Percentiles rank a stretch among this genome's conserved stretches.
phyloP scores from a whole-genome alignment of 2,113 vertebrate species.

The Salvelinus namaycush region DNA sequence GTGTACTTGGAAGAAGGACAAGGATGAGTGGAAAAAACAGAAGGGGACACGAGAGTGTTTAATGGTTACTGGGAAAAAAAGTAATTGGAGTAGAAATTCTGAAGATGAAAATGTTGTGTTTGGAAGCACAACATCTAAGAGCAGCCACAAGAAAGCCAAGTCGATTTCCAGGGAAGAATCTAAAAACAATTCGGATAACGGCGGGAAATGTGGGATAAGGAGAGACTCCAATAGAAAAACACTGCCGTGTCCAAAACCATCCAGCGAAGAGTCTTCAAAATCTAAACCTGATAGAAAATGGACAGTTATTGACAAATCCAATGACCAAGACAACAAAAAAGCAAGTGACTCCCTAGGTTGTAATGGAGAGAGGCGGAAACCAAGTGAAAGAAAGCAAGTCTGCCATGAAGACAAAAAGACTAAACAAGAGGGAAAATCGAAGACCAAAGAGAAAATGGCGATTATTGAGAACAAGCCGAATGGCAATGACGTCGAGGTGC shows the following conservation, averaged over 20 bases:
- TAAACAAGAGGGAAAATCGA: conserved; percentile 19
- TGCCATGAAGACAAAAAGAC: conserved; percentile 15
- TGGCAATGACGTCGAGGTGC: conserved; percentile 51
- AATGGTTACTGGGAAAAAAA: too few species aligned
- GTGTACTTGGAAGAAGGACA: conserved; percentile 4
- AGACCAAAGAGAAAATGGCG: conserved; percentile 34
- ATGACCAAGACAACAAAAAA: conserved; percentile 15
- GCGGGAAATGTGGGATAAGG: conserved; percentile 17
- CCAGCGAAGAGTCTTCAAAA: conserved; percentile 8
- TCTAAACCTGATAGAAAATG: conserved; percentile 17
- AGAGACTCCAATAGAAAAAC: conserved; percentile 34
- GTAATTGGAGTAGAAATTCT: conserved; percentile 10
- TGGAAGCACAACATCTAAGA: conserved; percentile 2
- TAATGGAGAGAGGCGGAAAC: conserved; percentile 28
- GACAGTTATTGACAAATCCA: background rate
- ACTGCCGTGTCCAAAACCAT: conserved; percentile 21
- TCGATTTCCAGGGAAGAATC: conserved; percentile 29
- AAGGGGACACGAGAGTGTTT: conserved; percentile 11
- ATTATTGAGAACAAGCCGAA: conserved; percentile 9
- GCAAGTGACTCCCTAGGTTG: conserved; percentile 2
- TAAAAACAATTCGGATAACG: conserved; percentile 20
- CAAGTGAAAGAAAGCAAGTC: background rate
- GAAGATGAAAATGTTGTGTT: background rate
- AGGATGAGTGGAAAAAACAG: conserved; percentile 21
- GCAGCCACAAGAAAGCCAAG: conserved; percentile 27